Evolutionary conservation across 2,888 invertebrate genomes (phyloP).

Genomic region (Diploptera punctata): DNA sequence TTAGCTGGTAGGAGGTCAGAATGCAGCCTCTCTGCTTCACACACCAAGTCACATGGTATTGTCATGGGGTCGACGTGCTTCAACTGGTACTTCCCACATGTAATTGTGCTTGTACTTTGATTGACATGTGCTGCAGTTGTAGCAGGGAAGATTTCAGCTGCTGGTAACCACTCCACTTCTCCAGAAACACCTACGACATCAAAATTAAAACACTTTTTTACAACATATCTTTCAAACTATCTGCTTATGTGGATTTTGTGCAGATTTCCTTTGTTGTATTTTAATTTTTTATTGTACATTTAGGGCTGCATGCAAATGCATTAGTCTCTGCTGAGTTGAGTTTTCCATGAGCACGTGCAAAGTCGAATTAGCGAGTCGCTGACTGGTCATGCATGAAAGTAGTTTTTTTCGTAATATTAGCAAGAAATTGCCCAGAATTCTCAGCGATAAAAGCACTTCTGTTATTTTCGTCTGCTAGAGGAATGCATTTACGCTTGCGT

Average conservation of each 20-base stretch:
- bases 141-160: neutral
- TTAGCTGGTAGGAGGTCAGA: slow-evolving; percentile 77
- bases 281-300: no score
- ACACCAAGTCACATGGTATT: slow-evolving; percentile 37
- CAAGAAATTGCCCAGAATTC: no score
- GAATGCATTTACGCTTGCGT: no score
- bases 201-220: neutral
- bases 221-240: neutral
- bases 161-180: slow-evolving; percentile 5
- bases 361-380: no score
- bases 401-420: no score
- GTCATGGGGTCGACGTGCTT: slow-evolving; percentile 54
- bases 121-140: neutral
- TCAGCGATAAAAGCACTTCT: no score
- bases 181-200: no score
- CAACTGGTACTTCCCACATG: slow-evolving; percentile 57
- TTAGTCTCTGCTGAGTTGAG: no score
- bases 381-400: no score
- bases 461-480: no score
- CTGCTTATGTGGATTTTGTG: neutral
- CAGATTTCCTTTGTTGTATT: neutral
- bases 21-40: slow-evolving; percentile 54
- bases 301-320: no score
- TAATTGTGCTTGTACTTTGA: slow-evolving; percentile 51
- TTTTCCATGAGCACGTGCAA: no score